Percentiles rank a stretch among this genome's conserved stretches.
phyloP scores from a whole-genome alignment of 2,113 vertebrate genomes.

The Labeo catla region DNA sequence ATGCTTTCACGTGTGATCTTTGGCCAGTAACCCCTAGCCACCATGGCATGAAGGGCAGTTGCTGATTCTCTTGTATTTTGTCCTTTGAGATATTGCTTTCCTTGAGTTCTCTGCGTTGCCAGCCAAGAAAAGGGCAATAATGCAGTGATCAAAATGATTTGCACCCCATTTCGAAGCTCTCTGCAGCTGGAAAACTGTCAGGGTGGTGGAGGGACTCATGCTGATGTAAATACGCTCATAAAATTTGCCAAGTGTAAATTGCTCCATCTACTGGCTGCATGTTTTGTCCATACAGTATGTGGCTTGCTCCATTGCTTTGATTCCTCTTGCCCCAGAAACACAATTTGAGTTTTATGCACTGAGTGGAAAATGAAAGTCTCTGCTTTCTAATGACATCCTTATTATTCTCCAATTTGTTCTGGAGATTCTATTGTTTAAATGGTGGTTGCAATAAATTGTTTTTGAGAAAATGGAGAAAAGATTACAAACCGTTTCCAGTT shows the following conservation, averaged over 20 bases:
- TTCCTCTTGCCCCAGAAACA: not conserved
- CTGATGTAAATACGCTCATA: constrained; percentile 8
- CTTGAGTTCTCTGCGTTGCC: not conserved
- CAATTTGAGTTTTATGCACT: not conserved
- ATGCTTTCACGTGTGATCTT: constrained; percentile 46
- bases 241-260: constrained; percentile 40
- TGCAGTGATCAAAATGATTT: constrained; percentile 29
- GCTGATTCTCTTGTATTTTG: not conserved
- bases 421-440: not conserved
- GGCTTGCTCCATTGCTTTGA: not conserved
- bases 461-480: not conserved
- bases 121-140: constrained; percentile 27
- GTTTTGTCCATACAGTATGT: not conserved
- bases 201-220: not conserved
- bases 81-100: constrained; percentile 13
- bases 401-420: not conserved
- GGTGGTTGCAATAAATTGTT: not conserved
- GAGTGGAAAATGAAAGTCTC: not conserved
- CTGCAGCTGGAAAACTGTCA: not conserved
- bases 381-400: not conserved
- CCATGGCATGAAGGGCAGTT: constrained; percentile 19
- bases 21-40: constrained; percentile 22
- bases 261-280: constrained; percentile 24
- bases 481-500: not conserved
- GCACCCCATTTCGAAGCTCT: not conserved